Evolutionary conservation across 2,888 invertebrate species (phyloP).

Genomic region (Rutpela maculata): DNA sequence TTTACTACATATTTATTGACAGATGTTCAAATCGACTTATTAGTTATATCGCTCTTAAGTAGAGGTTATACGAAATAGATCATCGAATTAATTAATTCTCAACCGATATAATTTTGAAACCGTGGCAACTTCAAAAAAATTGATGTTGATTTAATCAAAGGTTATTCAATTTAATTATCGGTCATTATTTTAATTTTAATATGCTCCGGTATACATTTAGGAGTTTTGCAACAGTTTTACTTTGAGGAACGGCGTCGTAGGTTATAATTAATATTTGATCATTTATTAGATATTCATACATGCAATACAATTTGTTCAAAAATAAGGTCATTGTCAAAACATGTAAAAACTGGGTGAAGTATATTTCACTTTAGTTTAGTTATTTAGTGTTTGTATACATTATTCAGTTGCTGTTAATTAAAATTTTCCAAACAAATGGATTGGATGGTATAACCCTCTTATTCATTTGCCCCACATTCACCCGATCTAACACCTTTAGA

Average conservation of each 20-base stretch:
- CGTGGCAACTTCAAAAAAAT: neutral
- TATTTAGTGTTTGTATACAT: too few species aligned
- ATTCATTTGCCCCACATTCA: too few species aligned
- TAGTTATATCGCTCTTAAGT: neutral
- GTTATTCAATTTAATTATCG: slow-evolving; percentile 13
- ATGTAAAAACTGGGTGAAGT: slow-evolving; percentile 6
- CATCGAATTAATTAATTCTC: neutral
- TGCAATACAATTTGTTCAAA: neutral
- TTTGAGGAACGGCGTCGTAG: slow-evolving; percentile 10
- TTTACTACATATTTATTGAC: too few species aligned
- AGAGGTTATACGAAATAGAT: neutral
- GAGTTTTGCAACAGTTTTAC: slow-evolving; percentile 9
- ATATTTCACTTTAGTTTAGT: neutral
- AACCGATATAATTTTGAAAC: slow-evolving; percentile 9
- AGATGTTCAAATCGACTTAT: neutral
- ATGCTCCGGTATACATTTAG: neutral
- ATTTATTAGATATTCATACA: slow-evolving; percentile 20
- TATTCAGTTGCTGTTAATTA: too few species aligned
- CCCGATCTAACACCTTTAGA: too few species aligned
- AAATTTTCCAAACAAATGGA: too few species aligned
- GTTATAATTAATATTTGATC: slow-evolving; percentile 16
- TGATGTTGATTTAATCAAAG: slow-evolving; percentile 11
- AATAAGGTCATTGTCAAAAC: slow-evolving; percentile 17
- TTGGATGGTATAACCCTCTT: too few species aligned
- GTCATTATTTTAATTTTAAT: slow-evolving; percentile 3